Evolutionary conservation across 2,797 vertebrate genomes (phyloP).

Genomic region (Pangasius macronema): DNA sequence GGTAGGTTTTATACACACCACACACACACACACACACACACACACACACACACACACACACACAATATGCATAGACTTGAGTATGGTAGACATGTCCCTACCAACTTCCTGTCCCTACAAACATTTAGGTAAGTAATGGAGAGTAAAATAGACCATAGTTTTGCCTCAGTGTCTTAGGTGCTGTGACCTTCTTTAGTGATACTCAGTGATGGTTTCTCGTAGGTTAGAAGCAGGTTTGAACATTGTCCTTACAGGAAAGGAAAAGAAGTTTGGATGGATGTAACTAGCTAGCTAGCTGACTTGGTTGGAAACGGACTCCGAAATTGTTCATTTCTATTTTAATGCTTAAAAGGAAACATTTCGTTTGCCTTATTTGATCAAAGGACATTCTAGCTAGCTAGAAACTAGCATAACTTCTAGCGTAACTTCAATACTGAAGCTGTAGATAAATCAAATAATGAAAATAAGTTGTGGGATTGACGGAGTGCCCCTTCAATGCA

Average conservation of each 20-base stretch:
- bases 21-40: no score
- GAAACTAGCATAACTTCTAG: neutral
- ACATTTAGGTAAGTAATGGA: neutral
- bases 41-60: no score
- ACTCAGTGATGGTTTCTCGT: neutral
- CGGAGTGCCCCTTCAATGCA: neutral
- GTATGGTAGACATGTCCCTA: neutral
- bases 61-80: neutral
- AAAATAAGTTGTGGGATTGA: neutral
- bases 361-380: neutral
- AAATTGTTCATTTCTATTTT: neutral
- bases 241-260: no score
- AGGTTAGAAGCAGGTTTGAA: neutral
- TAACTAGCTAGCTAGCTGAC: no score
- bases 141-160: neutral
- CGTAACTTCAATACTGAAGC: neutral
- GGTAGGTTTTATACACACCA: no score
- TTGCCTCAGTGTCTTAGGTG: neutral
- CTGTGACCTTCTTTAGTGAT: neutral
- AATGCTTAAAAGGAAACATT: neutral
- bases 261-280: no score
- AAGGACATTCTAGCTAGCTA: neutral
- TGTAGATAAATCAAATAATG: neutral
- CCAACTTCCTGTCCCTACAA: neutral
- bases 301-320: no score